phyloP scores from a whole-genome alignment of 1,140 invertebrate species.

The Potamilus streckersoni region DNA sequence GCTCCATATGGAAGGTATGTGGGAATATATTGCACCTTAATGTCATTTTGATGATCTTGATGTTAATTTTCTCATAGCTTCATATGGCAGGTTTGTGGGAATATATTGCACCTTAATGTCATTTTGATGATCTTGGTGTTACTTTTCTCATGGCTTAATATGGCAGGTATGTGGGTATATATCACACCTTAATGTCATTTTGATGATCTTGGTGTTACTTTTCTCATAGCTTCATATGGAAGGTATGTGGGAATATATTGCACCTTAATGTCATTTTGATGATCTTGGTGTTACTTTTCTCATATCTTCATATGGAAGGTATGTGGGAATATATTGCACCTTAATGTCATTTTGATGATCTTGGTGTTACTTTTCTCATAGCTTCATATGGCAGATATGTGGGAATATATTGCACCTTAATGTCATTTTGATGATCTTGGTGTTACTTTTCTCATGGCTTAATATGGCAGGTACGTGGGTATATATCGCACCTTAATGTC shows the following conservation, averaged over 20 bases:
- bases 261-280: neutral
- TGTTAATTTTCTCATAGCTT: no score
- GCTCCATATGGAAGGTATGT: slow-evolving; percentile 80
- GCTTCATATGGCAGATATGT: no score
- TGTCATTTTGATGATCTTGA: no score
- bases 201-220: neutral
- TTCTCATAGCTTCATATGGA: no score
- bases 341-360: no score
- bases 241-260: no score
- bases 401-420: no score
- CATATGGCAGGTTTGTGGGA: no score
- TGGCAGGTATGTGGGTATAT: slow-evolving; percentile 79
- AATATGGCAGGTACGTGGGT: slow-evolving; percentile 87
- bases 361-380: no score
- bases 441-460: slow-evolving; percentile 81
- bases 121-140: no score
- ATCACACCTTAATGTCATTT: slow-evolving; percentile 65
- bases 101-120: no score
- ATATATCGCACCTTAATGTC: neutral
- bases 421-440: neutral
- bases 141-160: slow-evolving; percentile 74
- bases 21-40: neutral
- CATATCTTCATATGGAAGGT: slow-evolving; percentile 97
- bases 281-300: neutral
- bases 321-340: slow-evolving; percentile 20